phyloP scores from a whole-genome alignment of 2,113 vertebrate species.

The Mus spicilegus region DNA sequence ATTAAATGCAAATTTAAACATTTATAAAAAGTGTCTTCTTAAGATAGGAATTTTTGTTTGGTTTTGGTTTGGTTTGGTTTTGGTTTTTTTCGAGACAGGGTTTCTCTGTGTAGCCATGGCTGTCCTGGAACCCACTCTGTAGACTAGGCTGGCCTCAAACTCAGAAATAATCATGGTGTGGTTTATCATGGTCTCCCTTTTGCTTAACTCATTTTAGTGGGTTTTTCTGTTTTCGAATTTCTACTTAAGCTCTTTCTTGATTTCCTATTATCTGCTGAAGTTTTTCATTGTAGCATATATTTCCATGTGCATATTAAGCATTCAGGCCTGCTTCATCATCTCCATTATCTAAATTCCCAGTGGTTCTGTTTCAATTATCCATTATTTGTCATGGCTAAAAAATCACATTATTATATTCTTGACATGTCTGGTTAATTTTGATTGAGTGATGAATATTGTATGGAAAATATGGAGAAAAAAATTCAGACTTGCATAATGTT shows the following conservation, averaged over 20 bases:
- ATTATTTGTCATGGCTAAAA: conserved; percentile 54
- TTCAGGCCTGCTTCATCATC: conserved; percentile 48
- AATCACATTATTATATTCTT: conserved; percentile 54
- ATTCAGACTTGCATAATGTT: background rate
- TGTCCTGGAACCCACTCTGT: too few relatives aligned
- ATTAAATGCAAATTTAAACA: conserved; percentile 39
- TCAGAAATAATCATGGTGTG: background rate
- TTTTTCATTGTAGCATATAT: conserved; percentile 21
- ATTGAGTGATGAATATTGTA: conserved; percentile 37
- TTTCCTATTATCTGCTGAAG: conserved; percentile 37
- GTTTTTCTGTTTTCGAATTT: conserved; percentile 26
- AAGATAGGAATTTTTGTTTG: background rate
- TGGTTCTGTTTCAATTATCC: conserved; percentile 53
- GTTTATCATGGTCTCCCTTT: background rate
- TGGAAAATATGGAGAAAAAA: conserved; percentile 51
- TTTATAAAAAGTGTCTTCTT: background rate
- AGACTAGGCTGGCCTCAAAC: too few relatives aligned
- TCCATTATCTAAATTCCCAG: conserved; percentile 21
- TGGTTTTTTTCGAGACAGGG: too few relatives aligned
- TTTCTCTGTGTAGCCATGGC: too few relatives aligned
- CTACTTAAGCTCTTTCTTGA: background rate
- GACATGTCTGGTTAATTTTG: conserved; percentile 61
- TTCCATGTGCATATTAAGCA: conserved; percentile 46
- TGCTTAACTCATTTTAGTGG: background rate
- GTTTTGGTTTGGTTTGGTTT: too few relatives aligned